Conservation (phyloP, 2,113 vertebrate species). For the Cyprinodon brontotheroides region DNA sequence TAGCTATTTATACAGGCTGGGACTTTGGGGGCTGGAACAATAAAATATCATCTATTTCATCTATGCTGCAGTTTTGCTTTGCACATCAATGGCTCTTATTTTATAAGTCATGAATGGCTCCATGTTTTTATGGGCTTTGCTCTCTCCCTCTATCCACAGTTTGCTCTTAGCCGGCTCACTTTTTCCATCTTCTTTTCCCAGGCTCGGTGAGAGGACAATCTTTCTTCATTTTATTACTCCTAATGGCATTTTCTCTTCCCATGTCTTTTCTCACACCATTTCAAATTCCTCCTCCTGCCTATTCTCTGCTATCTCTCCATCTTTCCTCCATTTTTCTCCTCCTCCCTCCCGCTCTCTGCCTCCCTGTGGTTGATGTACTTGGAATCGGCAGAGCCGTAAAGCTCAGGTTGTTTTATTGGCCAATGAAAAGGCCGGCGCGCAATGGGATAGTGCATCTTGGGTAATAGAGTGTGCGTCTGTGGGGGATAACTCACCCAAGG, state of each 20-base stretch:
- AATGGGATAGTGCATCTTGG: conserved; percentile 65
- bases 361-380: conserved; percentile 54
- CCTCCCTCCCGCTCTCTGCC: neutral
- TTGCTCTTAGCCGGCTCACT: conserved; percentile 6
- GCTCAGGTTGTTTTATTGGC: conserved; percentile 72
- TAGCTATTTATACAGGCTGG: conserved; percentile 83
- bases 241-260: conserved; percentile 19
- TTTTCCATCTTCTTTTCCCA: neutral
- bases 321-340: conserved; percentile 2
- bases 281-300: conserved; percentile 1
- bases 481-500: conserved; percentile 51
- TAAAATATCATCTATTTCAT: conserved; percentile 71
- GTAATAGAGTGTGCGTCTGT: conserved; percentile 64
- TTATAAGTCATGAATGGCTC: conserved; percentile 61
- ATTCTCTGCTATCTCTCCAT: conserved; percentile 6
- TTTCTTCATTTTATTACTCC: conserved; percentile 26
- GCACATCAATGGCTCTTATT: conserved; percentile 64
- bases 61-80: conserved; percentile 67
- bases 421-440: conserved; percentile 66
- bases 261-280: conserved; percentile 15
- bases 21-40: conserved; percentile 60
- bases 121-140: conserved; percentile 51
- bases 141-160: conserved; percentile 9
- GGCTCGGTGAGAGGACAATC: conserved; percentile 3
- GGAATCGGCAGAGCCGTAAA: conserved; percentile 61